Evolutionary conservation across 2,888 invertebrate genomes (phyloP).

Genomic region (Ametastegia equiseti): DNA sequence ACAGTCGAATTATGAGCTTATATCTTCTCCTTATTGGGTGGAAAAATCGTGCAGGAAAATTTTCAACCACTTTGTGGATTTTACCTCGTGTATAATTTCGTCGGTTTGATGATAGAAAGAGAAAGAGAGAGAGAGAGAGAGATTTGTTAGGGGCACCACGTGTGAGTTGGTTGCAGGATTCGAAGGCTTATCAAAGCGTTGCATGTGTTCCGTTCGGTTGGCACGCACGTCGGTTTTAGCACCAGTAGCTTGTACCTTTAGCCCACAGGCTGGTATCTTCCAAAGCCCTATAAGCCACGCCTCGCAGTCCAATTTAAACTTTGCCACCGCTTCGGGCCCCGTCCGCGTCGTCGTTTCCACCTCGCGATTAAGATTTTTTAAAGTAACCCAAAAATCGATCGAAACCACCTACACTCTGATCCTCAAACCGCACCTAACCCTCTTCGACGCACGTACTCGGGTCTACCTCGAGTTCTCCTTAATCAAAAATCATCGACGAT

Average conservation of each 20-base stretch:
- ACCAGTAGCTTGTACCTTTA: constrained; percentile 17
- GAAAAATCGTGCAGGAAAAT: background rate
- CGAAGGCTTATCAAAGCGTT: constrained; percentile 73
- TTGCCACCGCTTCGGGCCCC: constrained; percentile 59
- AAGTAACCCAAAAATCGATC: constrained; percentile 69
- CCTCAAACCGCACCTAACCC: too few species aligned
- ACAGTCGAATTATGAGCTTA: too few species aligned
- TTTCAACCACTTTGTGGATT: too few species aligned
- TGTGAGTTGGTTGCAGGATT: constrained; percentile 67
- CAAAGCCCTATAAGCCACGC: constrained; percentile 55
- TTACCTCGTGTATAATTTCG: background rate
- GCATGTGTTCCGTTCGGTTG: constrained; percentile 73
- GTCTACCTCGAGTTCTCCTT: too few species aligned
- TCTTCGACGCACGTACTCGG: too few species aligned
- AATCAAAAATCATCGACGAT: too few species aligned
- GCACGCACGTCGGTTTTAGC: constrained; percentile 67
- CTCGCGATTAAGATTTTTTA: constrained; percentile 72
- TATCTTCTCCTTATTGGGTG: background rate
- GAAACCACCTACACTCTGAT: background rate
- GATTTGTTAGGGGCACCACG: constrained; percentile 47
- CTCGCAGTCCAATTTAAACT: constrained; percentile 73
- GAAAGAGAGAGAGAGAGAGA: background rate
- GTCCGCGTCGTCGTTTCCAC: constrained; percentile 50
- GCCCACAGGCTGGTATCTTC: constrained; percentile 58
- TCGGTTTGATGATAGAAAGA: background rate